Evolutionary conservation across 2,113 vertebrate species (phyloP).

Genomic region (Paraplagusia blochii): DNA sequence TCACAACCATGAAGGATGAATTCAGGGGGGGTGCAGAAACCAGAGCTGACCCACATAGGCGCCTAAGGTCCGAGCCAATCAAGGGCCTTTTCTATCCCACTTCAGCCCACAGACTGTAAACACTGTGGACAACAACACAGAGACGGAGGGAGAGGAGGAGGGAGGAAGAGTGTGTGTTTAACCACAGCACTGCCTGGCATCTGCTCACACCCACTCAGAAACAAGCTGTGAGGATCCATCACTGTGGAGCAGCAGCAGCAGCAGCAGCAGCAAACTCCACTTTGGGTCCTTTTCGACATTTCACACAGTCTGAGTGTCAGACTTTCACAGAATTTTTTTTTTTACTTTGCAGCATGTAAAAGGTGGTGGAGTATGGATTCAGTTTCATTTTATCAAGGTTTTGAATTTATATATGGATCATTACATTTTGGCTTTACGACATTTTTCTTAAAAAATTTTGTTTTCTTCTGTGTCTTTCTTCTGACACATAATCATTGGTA

Average conservation of each 20-base stretch:
- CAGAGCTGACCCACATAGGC: slow-evolving; percentile 65
- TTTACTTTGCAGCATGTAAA: too few species aligned
- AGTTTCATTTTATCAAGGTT: too few species aligned
- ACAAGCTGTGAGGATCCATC: slow-evolving; percentile 36
- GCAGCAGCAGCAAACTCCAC: too few species aligned
- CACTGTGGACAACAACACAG: slow-evolving; percentile 45
- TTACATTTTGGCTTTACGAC: too few species aligned
- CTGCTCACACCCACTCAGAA: slow-evolving; percentile 45
- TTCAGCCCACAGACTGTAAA: slow-evolving; percentile 31
- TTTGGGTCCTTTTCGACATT: too few species aligned
- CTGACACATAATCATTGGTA: too few species aligned
- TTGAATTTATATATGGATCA: too few species aligned
- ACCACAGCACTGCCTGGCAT: slow-evolving; percentile 47
- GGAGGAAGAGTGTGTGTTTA: not conserved
- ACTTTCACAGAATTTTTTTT: too few species aligned
- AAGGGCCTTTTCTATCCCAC: slow-evolving; percentile 48
- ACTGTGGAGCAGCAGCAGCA: not conserved
- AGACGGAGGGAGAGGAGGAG: slow-evolving; percentile 6
- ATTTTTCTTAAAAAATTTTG: too few species aligned
- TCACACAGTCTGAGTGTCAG: too few species aligned
- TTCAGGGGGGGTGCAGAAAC: slow-evolving; percentile 41
- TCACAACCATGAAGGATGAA: slow-evolving; percentile 37
- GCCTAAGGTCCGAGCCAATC: slow-evolving; percentile 58
- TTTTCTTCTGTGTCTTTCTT: too few species aligned
- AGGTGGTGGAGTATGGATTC: too few species aligned